Percentiles rank a stretch among this genome's conserved stretches.
These are phyloP conservation scores for Psittacula cyanocephala DNA, from an alignment of 2,113 vertebrate species.

Conservation along the genomic window DNA sequence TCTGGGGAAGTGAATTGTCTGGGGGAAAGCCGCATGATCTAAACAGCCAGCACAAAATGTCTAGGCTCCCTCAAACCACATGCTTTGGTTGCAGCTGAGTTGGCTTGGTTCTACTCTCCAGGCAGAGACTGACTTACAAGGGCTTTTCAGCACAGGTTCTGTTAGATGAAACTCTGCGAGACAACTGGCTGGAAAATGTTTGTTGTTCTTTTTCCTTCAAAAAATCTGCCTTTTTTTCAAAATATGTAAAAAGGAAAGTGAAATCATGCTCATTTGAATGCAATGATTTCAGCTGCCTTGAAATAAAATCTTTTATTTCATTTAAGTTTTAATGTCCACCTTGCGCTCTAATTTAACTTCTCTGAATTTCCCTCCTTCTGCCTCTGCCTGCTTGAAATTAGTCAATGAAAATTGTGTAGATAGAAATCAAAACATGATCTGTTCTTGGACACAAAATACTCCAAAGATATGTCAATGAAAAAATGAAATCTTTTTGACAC, in stretches of 20 bases:
- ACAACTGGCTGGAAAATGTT: neutral
- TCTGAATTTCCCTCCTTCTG: neutral
- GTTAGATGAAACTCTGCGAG: neutral
- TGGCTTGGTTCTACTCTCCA: neutral
- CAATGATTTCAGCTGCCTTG: neutral
- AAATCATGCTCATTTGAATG: neutral
- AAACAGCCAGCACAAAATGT: neutral
- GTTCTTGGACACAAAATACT: conserved; percentile 9
- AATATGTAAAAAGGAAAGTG: neutral
- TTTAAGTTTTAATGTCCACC: neutral
- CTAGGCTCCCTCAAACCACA: neutral
- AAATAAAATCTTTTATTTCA: neutral
- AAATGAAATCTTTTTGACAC: neutral
- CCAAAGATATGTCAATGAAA: neutral
- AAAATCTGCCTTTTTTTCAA: neutral
- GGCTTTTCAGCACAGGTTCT: neutral
- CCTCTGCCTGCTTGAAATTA: conserved; percentile 5
- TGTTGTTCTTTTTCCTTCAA: neutral
- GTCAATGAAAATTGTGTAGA: neutral
- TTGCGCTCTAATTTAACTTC: neutral
- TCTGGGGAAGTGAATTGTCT: neutral
- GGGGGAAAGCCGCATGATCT: neutral
- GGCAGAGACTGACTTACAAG: neutral
- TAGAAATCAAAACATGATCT: neutral
- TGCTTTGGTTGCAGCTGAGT: neutral